Base-by-base conservation (phyloP, 2,888 invertebrate genomes). In the Troilus luridus region DNA sequence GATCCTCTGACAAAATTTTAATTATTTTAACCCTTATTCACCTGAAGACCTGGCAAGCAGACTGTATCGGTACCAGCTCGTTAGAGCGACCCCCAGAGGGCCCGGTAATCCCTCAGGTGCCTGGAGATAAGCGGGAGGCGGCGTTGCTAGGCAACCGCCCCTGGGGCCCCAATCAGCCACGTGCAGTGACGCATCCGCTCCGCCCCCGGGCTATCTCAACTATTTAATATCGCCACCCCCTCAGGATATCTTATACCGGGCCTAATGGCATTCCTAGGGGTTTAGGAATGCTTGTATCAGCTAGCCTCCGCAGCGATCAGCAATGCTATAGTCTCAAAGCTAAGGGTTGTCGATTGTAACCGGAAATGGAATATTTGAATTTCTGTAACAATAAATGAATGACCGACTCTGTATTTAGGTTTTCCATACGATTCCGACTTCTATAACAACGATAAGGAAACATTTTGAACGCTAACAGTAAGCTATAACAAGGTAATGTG, bases 121-220 rank as follows among this genome's bases (percentile, higher is more conserved):
- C 85, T 7, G 85, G 56, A 81, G 81, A 77, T 77, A 77, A 77
- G 77, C 77, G 41, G 19, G 17, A 81, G 81, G 56, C 56, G 85
- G 85, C 56, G 85, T 85, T 85, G 85, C 85, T 56, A 56, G 41
- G 85, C 85, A 85, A 85, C 85, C 56, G 56, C 56, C 85, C 85
- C 85, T 56, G 17, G 19, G 72, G 72, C 72, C 19, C 72, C 72
- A 85, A 85, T 85, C 56, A 85, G 85, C 85, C 85, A 85, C 85
- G 85, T 85, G 85, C 85, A 85, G 85, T 85, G 85, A 85, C 85
- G 85, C 85, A 85, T 58, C 85, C 85, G 85, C 85, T 58, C 85
- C 85, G 85, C 81, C 85, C 85, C 85, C 85, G 56, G 85, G 72
- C 85, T 85, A 85, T 85, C 85, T 54, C 85, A 85, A 85, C 85